phyloP scores from a whole-genome alignment of 1,140 invertebrate genomes.

The Hirudo medicinalis region DNA sequence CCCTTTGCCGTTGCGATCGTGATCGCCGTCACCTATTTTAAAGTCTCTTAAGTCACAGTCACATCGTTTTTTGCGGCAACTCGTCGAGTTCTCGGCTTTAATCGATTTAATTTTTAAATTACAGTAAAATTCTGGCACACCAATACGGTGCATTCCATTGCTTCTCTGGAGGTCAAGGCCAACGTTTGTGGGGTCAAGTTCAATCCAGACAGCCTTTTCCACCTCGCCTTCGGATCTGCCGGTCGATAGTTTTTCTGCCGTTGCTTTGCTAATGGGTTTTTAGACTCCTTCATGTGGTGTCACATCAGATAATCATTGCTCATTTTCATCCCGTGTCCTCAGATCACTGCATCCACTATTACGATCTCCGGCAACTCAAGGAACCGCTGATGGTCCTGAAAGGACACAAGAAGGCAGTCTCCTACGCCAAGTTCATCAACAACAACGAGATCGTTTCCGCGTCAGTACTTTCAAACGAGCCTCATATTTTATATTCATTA shows the following conservation, averaged over 20 bases:
- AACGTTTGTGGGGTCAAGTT: conserved; percentile 96
- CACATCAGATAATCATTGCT: neutral
- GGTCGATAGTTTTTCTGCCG: conserved; percentile 30
- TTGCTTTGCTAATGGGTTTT: neutral
- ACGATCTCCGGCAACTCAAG: conserved; percentile 75
- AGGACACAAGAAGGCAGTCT: conserved; percentile 86
- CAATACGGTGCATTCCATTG: conserved; percentile 71
- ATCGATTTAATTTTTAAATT: neutral
- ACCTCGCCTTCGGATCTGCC: conserved; percentile 83
- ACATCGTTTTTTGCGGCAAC: too few relatives aligned
- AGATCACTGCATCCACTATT: conserved; percentile 93
- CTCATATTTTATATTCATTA: too few relatives aligned
- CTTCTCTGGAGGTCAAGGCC: conserved; percentile 73
- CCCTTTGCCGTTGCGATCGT: neutral
- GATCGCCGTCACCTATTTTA: too few relatives aligned
- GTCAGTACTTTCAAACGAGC: conserved; percentile 31
- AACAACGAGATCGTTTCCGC: conserved; percentile 79
- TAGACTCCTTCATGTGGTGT: conserved; percentile 13
- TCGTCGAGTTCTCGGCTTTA: too few relatives aligned
- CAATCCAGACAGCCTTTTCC: conserved; percentile 69
- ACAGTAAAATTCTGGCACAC: conserved; percentile 81
- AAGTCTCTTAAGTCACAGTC: too few relatives aligned
- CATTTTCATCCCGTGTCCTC: conserved; percentile 15
- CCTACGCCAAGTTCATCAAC: conserved; percentile 87
- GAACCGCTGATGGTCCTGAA: conserved; percentile 70